Base-by-base conservation (phyloP, 2,797 vertebrate species). In the Momotus momota region DNA sequence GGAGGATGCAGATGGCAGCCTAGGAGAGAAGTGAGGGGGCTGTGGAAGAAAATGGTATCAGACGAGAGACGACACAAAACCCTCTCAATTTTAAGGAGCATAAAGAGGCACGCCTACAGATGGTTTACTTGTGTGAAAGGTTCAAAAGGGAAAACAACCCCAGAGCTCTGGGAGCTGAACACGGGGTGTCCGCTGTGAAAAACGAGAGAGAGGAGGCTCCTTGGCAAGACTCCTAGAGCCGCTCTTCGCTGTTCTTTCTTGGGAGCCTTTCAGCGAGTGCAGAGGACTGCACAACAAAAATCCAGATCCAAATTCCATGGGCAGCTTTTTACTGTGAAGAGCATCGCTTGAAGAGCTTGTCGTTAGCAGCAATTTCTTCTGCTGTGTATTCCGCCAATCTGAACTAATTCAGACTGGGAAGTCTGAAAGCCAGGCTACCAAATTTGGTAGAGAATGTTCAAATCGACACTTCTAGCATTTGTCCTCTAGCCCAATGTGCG, bases 401-500 rank as follows among this genome's bases (percentile, higher is more conserved):
- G 7, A 29, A 26, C 27, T 70, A 41, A 65, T 18, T 29, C 15
- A 58, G 22, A 16, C 33, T 0, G 3, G 23, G 2, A 52, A 20
- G 6, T 31, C 17, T 49, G 40, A 72, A 62, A 57, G 46, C 18
- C 51, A 64, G 11, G n/a, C 27, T 48, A 31, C 12, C 16, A 22
- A 43, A 45, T 82, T 70, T 27, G 31, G 5, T 27, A 60, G 6
- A 43, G 14, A 61, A 51, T 2, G 12, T 40, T 72, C 82, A 46
- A 49, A 31, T 8, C 11, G 33, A 17, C 3, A 2, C 13, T 86
- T 73, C 3, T 4, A 40, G 14, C 26, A 43, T 10, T 26, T 15
- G 14, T n/a, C 25, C 16, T 41, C 35, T 18, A 54, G 17, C 13
- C 4, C 27, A 46, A 55, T 0, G 0, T 7, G 13, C 1, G 2